phyloP scores from a whole-genome alignment of 2,113 vertebrate genomes.

The Saimiri boliviensis region DNA sequence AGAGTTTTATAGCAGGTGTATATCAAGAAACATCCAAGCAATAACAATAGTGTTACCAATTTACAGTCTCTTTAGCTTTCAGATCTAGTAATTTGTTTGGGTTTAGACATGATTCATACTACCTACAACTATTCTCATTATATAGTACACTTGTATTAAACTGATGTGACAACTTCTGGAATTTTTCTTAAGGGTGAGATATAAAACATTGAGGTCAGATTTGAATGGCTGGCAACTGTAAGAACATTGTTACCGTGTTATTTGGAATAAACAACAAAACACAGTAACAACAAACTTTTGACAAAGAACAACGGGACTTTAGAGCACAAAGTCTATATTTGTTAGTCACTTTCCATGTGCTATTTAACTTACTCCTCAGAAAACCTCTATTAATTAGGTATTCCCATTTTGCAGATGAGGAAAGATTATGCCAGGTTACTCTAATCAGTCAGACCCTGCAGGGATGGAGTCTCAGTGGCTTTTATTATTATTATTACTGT shows the following conservation, averaged over 20 bases:
- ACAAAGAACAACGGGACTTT: background rate
- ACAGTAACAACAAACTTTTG: background rate
- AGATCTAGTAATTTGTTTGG: background rate
- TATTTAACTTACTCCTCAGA: background rate
- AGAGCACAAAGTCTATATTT: background rate
- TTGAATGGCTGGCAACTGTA: background rate
- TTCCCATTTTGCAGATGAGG: background rate
- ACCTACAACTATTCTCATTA: background rate
- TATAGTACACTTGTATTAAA: background rate
- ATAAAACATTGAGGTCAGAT: background rate
- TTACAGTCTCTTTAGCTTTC: background rate
- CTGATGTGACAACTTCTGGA: background rate
- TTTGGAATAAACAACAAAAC: background rate
- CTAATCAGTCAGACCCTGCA: background rate
- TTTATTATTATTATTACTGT: too few species aligned
- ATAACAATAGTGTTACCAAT: background rate
- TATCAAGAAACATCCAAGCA: background rate
- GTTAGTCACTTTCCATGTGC: background rate
- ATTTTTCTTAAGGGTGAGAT: background rate
- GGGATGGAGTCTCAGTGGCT: background rate
- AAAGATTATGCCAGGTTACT: background rate
- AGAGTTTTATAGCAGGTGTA: background rate
- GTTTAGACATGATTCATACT: background rate
- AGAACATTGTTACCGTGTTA: background rate
- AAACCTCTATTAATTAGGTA: background rate